Conservation (phyloP, 2,797 vertebrate species). For the Champsocephalus esox region DNA sequence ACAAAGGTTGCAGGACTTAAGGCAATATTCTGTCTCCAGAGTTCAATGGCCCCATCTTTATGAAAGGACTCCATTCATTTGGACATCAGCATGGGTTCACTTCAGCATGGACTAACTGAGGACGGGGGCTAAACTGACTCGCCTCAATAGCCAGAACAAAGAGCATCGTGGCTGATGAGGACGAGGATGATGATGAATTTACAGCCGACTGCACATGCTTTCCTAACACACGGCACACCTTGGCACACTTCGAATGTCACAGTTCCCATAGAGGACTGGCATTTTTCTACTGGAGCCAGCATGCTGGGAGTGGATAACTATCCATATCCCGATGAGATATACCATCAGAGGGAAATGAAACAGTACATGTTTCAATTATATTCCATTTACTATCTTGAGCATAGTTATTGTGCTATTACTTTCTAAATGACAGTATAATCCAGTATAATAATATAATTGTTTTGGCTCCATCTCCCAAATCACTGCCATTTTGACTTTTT, state of each 20-base stretch:
- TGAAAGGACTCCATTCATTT: conserved; percentile 77
- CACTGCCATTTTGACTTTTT: conserved; percentile 53
- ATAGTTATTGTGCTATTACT: conserved; percentile 4
- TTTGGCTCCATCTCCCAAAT: conserved; percentile 25
- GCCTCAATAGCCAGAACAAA: conserved; percentile 72
- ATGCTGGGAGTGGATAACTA: conserved; percentile 59
- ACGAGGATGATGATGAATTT: conserved; percentile 73
- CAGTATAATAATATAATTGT: conserved; percentile 25
- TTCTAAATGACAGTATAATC: conserved; percentile 16
- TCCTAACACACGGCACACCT: conserved; percentile 74
- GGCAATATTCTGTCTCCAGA: conserved; percentile 89
- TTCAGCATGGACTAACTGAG: conserved; percentile 66
- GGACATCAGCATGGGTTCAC: conserved; percentile 78
- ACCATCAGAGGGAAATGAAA: conserved; percentile 57
- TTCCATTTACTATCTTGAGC: conserved; percentile 18
- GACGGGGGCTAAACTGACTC: conserved; percentile 67
- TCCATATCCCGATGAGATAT: conserved; percentile 57
- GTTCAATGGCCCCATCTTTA: conserved; percentile 75
- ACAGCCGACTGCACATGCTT: conserved; percentile 76
- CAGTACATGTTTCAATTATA: conserved; percentile 3
- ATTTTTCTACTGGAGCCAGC: conserved; percentile 80
- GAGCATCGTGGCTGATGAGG: conserved; percentile 67
- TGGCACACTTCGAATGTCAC: conserved; percentile 84
- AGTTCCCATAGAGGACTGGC: conserved; percentile 84
- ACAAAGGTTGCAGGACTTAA: conserved; percentile 93